These are phyloP conservation scores for Cryptocephalus primarius DNA, from an alignment of 2,888 invertebrate genomes.

Conservation along the genomic window DNA sequence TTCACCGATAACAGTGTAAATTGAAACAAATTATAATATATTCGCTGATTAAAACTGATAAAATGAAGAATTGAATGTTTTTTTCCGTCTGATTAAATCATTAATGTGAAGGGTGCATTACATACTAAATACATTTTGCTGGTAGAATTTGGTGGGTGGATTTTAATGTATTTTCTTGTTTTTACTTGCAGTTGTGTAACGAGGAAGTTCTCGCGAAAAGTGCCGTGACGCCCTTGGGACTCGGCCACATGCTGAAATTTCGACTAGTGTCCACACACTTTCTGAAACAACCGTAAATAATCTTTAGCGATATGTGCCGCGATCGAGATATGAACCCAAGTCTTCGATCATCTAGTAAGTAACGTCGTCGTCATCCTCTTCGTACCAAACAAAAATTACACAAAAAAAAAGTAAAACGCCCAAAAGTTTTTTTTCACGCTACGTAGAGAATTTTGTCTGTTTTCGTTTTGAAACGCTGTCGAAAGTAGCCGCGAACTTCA, in stretches of 20 bases:
- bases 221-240: conserved; percentile 1
- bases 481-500: too few relatives aligned
- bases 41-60: too few relatives aligned
- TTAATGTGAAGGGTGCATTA: too few relatives aligned
- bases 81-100: too few relatives aligned
- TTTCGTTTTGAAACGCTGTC: too few relatives aligned
- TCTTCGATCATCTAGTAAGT: conserved; percentile 9
- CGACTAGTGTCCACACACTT: conserved; percentile 87
- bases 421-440: too few relatives aligned
- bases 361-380: background rate
- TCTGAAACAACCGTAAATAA: conserved; percentile 80
- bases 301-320: conserved; percentile 47
- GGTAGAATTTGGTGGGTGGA: too few relatives aligned
- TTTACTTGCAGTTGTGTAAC: background rate
- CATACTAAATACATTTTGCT: too few relatives aligned
- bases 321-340: conserved; percentile 62
- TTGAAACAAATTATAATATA: too few relatives aligned
- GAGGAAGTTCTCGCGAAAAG: background rate
- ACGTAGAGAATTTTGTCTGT: too few relatives aligned
- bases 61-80: too few relatives aligned
- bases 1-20: too few relatives aligned
- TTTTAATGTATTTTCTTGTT: background rate
- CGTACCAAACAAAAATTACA: background rate
- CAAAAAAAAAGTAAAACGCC: background rate
- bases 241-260: conserved; percentile 73